Evolutionary conservation across 2,797 vertebrate genomes (phyloP), one percentile per base, ranked within the genome.

Genomic region (Argya squamiceps): DNA sequence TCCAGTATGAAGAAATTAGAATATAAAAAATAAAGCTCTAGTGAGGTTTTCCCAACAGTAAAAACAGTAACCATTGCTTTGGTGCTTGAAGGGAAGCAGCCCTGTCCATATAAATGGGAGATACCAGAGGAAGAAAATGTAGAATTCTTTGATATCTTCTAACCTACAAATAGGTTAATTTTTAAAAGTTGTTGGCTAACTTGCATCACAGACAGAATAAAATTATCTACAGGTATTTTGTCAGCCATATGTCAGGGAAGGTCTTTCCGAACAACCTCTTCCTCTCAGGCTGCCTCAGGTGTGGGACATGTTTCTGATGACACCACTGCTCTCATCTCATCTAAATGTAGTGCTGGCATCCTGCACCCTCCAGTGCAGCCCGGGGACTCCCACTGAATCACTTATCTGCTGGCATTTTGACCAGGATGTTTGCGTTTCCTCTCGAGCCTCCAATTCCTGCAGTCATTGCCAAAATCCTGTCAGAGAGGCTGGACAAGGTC

Each of bases 401-500:
- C 89, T 95, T 88, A 80, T 89, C 83, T 75, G 47, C 93, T 84
- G 92, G 79, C 70, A 13, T 89, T 93, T 94, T 22, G 56, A 93
- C 91, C 84, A 83, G 91, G 78, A 93, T 91, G 88, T 82, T 76
- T 82, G 74, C 23, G 0, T 92, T 91, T 95, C 91, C 88, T 95
- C 88, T 69, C 0, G 26, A 89, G 94, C 91, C 69, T 84, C 90
- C 15, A 5, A 83, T 90, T 92, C 89, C 92, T 91, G 85, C 93
- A 96, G 80, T 74, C 50, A 0, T 94, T 97, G 92, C 94, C 97
- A 97, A 96, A 96, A 89, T 88, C 88, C 94, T 97, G 95, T 96
- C 95, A 94, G 79, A 95, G 87, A 89, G n/a, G 20, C 84, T 92
- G 78, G 94, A 95, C 95, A 96, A 97, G 96, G 97, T 97, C 97